These are phyloP conservation scores for Fopius arisanus DNA, from an alignment of 1,140 invertebrate species.

Conservation along the genomic window DNA sequence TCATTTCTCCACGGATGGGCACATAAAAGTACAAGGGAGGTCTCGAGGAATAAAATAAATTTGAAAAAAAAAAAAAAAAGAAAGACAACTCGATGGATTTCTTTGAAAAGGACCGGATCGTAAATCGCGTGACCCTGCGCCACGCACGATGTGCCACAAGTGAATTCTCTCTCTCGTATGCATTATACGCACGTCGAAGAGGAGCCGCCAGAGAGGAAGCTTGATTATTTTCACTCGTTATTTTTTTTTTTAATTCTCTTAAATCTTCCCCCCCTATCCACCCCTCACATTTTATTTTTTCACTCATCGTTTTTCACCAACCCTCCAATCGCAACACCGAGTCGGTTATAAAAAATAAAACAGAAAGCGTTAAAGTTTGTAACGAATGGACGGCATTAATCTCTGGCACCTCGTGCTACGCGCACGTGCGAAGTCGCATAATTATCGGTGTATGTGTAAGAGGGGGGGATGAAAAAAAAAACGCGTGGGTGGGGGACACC, in stretches of 20 bases:
- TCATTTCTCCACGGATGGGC: not conserved
- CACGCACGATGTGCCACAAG: constrained; percentile 42
- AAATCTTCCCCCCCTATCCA: too few relatives aligned
- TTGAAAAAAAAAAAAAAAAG: not conserved
- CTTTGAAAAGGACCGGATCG: constrained; percentile 41
- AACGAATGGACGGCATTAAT: constrained; percentile 50
- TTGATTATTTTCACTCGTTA: constrained; percentile 23
- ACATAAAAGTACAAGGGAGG: not conserved
- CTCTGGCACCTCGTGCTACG: constrained; percentile 39
- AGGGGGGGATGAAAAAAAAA: not conserved
- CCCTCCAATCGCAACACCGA: not conserved
- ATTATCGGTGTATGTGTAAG: constrained; percentile 18
- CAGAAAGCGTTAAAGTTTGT: constrained; percentile 35
- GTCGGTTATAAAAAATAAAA: not conserved
- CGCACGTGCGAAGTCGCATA: constrained; percentile 37
- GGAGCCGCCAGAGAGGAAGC: constrained; percentile 15
- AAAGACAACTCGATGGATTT: constrained; percentile 9
- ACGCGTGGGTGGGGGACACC: not conserved
- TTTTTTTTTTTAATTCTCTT: constrained; percentile 4
- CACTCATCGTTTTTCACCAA: not conserved
- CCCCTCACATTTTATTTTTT: not conserved
- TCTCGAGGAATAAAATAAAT: too few relatives aligned
- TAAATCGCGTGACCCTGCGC: constrained; percentile 49
- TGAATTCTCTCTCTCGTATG: constrained; percentile 33
- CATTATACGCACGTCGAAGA: constrained; percentile 33